Evolutionary conservation across 2,888 invertebrate genomes (phyloP), one percentile per base, ranked within the genome.

Genomic region (Neoscelio sp.): DNA sequence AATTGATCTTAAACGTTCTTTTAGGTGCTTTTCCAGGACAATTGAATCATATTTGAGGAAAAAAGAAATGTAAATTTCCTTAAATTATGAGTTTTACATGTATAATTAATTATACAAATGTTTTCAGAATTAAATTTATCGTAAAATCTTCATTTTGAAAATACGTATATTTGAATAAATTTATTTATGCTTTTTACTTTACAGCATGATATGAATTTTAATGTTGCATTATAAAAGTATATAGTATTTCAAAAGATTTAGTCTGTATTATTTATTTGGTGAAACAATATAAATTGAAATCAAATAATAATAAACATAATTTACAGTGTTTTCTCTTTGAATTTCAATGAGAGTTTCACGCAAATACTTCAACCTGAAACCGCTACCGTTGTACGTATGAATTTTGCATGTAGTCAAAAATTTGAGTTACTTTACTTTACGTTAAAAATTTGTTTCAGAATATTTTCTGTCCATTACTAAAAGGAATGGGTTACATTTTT

Each of bases 331-430:
- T 52, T 42, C 54, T 17, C 6, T 67, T 46, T 46, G 56, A 67
- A 56, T 67, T 56, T 54, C 35, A 35, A 33, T 67, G 10, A 46
- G 26, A 33, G 33, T 56, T 56, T 46, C 44, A 54, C 46, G 54
- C 54, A 67, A 54, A 67, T 44, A 54, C 52, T 67, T 35, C 54
- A 23, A 54, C 26, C 6, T 56, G 26, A 46, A 56, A 67, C 56
- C 52, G 15, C 56, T 15, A 35, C 15, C 6, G 12, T 23, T n/a
- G 26, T 30, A 35, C 5, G 18, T 26, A 67, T 67, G 26, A 44
- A 67, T 56, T 56, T 67, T 46, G 17, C 23, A 67, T 30, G 20
- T 26, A 10, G 46, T 26, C 26, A 44, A 35, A 67, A 33, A 54
- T 64, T 67, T 46, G 54, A 46, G 35, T n/a, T n/a, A n/a, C n/a